Evolutionary conservation across 2,113 vertebrate genomes (phyloP), one percentile per base, ranked within the genome.

Genomic region (Phainopepla nitens): DNA sequence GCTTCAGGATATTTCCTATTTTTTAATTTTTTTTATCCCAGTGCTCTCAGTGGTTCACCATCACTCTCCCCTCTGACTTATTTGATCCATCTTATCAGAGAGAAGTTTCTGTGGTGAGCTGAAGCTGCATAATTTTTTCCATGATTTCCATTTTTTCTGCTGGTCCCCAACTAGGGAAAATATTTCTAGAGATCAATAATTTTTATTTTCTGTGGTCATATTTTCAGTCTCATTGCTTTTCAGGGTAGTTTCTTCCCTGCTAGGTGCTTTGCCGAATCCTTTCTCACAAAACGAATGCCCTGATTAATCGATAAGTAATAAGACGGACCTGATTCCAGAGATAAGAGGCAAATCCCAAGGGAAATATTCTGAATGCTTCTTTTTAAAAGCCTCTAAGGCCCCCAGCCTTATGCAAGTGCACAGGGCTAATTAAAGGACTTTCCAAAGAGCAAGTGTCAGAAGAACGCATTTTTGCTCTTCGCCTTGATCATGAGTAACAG

Each of bases 171-270:
- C 8, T 24, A 61, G 42, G 33, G 19, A n/a, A 9, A 33, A 4
- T 79, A 75, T 61, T 94, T 87, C 78, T 89, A 47, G 68, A 91
- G 47, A 91, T 89, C 64, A 78, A 78, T 78, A 69, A 11, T 64
- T 85, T 73, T 90, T 89, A 31, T 89, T 85, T 95, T 78, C 57
- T n/a, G 22, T 23, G 36, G 41, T 41, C 31, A 4, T 85, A 76
- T 89, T 90, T 96, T 85, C 62, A 84, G 41, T 69, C 78, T 95
- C 95, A 57, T 56, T 93, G 35, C 23, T 89, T 87, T 87, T 64
- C 53, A 56, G 8, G 44, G 24, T 54, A 41, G 39, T 71, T 89
- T 39, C 35, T 93, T 87, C 45, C 39, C 39, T 78, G 19, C 18
- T 85, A 41, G 60, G 24, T 58, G 81, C 60, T 78, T 89, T 81